A percentile compares a stretch with the other conserved stretches of the same genome.
Conservation (phyloP, 1,140 invertebrate genomes). For the Ceratina calcarata region DNA sequence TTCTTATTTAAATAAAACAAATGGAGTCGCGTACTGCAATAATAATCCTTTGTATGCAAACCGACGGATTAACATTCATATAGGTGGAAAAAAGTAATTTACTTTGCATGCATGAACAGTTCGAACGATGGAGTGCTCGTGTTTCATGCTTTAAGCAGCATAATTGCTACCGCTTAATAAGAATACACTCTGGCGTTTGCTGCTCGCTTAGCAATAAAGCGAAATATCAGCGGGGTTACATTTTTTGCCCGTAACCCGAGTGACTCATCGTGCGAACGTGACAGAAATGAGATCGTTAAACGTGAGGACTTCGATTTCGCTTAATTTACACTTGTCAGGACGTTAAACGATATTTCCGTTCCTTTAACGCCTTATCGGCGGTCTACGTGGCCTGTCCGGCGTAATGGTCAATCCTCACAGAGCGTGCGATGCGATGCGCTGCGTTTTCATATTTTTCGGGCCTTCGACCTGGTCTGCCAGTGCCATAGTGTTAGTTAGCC, state of each 20-base stretch:
- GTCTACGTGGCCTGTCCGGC: neutral
- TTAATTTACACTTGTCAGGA: neutral
- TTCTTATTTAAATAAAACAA: neutral
- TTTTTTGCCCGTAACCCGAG: too few species aligned
- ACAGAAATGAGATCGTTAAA: slow-evolving; percentile 8
- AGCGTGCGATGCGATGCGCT: too few species aligned
- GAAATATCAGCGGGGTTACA: too few species aligned
- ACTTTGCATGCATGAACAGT: neutral
- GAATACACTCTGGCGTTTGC: too few species aligned
- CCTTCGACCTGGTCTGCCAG: too few species aligned
- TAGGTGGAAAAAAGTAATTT: neutral
- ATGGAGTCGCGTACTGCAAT: neutral
- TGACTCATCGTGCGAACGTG: too few species aligned
- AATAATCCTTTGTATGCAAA: neutral
- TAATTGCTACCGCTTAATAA: too few species aligned
- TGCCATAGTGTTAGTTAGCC: too few species aligned
- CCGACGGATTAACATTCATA: neutral
- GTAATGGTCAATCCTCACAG: too few species aligned
- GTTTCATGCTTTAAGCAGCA: too few species aligned
- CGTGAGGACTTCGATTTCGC: slow-evolving; percentile 3
- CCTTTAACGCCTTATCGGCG: neutral
- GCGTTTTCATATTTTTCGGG: too few species aligned
- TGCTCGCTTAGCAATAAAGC: slow-evolving; percentile 5
- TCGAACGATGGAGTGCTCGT: neutral
- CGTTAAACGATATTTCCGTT: neutral